phyloP scores from a whole-genome alignment of 2,113 vertebrate genomes.

The Antigone vipio region DNA sequence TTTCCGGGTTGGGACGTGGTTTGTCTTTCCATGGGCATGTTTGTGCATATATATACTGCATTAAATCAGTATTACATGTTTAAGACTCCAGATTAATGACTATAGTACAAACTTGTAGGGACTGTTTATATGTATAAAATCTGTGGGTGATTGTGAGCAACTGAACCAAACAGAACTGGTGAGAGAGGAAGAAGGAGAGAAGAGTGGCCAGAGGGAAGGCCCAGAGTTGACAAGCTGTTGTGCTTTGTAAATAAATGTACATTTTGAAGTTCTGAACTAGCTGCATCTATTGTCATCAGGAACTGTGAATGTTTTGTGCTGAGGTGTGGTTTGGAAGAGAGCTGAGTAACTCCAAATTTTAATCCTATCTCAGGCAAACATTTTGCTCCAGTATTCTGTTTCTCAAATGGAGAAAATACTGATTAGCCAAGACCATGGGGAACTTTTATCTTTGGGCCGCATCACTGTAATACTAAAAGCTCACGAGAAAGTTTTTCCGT shows the following conservation, averaged over 20 bases:
- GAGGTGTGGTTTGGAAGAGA: not conserved
- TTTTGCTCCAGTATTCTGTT: not conserved
- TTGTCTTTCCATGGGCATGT: not conserved
- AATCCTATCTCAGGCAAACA: not conserved
- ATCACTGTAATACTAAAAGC: not conserved
- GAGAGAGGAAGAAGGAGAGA: not conserved
- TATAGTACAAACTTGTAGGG: not conserved
- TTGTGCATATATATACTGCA: not conserved
- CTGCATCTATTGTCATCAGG: not conserved
- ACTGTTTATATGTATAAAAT: not conserved
- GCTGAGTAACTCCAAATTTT: not conserved
- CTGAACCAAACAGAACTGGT: no score
- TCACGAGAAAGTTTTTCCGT: not conserved
- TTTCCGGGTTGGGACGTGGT: not conserved
- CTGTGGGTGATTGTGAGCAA: not conserved
- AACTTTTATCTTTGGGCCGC: not conserved
- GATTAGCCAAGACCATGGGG: not conserved
- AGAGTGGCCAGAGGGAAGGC: not conserved
- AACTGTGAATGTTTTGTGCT: not conserved
- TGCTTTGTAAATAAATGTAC: not conserved
- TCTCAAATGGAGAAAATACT: not conserved
- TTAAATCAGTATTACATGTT: not conserved
- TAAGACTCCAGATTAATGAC: not conserved
- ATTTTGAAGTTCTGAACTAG: not conserved
- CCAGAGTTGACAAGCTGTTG: not conserved